These are phyloP conservation scores for Apodemia hepburni DNA, from an alignment of 2,888 invertebrate genomes.

Conservation along the genomic window DNA sequence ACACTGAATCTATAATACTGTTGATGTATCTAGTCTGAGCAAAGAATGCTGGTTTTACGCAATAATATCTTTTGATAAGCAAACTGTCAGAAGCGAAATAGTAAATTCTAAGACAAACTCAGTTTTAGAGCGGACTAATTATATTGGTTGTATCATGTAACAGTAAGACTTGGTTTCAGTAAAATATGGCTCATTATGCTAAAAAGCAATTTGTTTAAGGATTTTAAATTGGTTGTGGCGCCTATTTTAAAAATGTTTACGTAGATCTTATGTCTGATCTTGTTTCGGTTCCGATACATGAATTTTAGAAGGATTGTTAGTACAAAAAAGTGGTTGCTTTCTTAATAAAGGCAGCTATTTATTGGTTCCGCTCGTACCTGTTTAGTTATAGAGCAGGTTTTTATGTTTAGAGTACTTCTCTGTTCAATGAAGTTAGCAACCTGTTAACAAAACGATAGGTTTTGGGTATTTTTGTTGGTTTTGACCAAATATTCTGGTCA, in stretches of 20 bases:
- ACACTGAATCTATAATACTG: neutral
- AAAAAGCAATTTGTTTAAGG: slow-evolving; percentile 8
- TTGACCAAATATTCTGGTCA: neutral
- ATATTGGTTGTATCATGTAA: neutral
- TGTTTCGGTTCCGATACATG: slow-evolving; percentile 1
- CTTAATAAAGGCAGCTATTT: slow-evolving; percentile 41
- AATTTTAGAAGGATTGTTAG: slow-evolving; percentile 32
- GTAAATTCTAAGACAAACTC: neutral
- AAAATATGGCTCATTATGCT: neutral
- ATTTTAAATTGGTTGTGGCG: slow-evolving; percentile 14
- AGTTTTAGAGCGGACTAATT: neutral
- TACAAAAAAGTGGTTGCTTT: slow-evolving; percentile 53
- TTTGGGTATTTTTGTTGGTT: slow-evolving; percentile 9
- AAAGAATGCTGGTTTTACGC: neutral
- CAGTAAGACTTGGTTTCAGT: neutral
- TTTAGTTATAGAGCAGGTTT: slow-evolving; percentile 52
- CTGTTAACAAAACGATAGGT: slow-evolving; percentile 1
- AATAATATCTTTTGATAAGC: neutral
- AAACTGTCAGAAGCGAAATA: neutral
- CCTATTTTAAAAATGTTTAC: neutral
- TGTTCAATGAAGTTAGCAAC: neutral
- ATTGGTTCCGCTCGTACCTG: slow-evolving; percentile 55
- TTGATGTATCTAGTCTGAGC: neutral
- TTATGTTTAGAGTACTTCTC: slow-evolving; percentile 39
- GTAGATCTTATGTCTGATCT: slow-evolving; percentile 8